phyloP scores from a whole-genome alignment of 2,888 invertebrate species.

The Encarsia formosa region DNA sequence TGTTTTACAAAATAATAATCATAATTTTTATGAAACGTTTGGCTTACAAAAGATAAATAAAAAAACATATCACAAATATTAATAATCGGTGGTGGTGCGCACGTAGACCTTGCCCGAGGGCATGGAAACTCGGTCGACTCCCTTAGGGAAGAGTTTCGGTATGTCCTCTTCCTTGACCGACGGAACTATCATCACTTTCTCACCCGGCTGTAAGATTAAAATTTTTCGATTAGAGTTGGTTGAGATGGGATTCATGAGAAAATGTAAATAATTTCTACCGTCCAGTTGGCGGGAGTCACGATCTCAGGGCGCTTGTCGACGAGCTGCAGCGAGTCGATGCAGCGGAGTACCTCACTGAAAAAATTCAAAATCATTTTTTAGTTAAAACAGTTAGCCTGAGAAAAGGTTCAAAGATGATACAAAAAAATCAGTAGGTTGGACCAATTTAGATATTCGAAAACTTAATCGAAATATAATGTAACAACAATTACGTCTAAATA shows the following conservation, averaged over 20 bases:
- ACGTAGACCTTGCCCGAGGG: constrained; percentile 75
- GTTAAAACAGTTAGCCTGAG: no score
- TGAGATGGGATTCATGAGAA: not conserved
- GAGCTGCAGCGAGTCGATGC: constrained; percentile 78
- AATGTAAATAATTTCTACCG: constrained; percentile 55
- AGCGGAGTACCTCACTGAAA: constrained; percentile 76
- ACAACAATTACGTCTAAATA: no score
- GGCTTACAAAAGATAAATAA: no score
- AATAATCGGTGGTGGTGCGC: constrained; percentile 67
- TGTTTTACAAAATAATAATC: not conserved
- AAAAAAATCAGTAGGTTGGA: no score
- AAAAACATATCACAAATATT: no score
- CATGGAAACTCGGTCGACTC: constrained; percentile 64
- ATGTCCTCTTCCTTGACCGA: constrained; percentile 64
- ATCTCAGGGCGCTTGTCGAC: constrained; percentile 66
- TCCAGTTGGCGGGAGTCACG: constrained; percentile 86
- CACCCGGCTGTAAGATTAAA: constrained; percentile 59
- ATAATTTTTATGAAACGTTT: not conserved
- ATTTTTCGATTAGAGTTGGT: not conserved
- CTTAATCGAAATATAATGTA: no score
- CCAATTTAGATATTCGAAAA: no score
- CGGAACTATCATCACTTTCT: constrained; percentile 78
- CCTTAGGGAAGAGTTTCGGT: constrained; percentile 64
- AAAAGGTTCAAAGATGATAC: no score
- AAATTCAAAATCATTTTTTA: not conserved